Evolutionary conservation across 2,113 vertebrate genomes (phyloP).

Genomic region (Platanista minor): DNA sequence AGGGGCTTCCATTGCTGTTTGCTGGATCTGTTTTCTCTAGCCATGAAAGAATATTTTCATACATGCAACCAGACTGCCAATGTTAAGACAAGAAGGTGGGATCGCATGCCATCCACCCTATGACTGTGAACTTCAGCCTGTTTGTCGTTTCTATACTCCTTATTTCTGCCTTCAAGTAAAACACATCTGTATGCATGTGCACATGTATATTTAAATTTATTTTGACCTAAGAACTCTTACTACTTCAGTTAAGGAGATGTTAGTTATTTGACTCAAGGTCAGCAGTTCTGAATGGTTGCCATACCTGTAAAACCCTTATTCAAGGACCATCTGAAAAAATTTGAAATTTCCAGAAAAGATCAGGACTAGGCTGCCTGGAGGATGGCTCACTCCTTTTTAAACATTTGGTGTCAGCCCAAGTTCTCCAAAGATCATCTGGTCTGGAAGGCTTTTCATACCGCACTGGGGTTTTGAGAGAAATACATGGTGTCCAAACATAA

Average conservation of each 20-base stretch:
- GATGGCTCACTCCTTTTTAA: background rate
- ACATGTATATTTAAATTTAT: background rate
- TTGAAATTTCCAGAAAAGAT: background rate
- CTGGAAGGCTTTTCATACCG: background rate
- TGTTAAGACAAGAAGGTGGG: background rate
- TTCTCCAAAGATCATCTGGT: background rate
- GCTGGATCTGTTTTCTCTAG: background rate
- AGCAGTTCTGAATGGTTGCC: background rate
- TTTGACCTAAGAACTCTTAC: background rate
- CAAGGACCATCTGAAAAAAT: background rate
- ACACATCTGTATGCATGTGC: fast-evolving
- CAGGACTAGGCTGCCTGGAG: background rate
- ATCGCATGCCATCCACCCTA: background rate
- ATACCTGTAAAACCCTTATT: background rate
- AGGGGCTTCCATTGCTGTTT: background rate
- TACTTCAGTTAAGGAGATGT: background rate
- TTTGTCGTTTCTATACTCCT: background rate
- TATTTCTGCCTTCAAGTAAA: background rate
- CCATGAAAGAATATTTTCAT: background rate
- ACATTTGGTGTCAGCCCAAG: background rate
- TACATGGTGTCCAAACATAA: fast-evolving
- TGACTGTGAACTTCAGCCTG: background rate
- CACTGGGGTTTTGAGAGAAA: background rate
- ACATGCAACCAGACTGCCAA: background rate
- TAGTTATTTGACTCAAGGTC: background rate